Conservation (phyloP, 2,797 vertebrate genomes). For the Parotocinclus haroldoi region DNA sequence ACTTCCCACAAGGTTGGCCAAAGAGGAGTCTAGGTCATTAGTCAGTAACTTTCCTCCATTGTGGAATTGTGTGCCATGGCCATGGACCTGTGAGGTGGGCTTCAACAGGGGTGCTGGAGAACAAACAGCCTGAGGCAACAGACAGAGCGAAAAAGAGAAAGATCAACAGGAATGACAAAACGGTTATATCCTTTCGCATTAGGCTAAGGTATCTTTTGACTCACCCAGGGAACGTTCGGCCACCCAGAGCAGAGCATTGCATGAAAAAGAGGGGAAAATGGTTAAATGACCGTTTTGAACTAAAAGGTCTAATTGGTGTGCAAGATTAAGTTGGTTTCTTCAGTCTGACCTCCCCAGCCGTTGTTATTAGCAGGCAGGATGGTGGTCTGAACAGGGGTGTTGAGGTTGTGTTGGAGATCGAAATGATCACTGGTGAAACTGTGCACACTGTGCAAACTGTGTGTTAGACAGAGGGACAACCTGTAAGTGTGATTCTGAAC, state of each 20-base stretch:
- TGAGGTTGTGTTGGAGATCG: constrained; percentile 83
- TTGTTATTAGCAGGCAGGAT: constrained; percentile 79
- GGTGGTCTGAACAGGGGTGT: constrained; percentile 79
- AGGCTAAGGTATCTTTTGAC: constrained; percentile 17
- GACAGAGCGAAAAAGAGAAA: not conserved
- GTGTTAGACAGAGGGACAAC: constrained; percentile 50
- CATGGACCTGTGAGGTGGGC: constrained; percentile 75
- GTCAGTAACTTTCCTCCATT: constrained; percentile 75
- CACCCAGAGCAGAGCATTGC: constrained; percentile 10
- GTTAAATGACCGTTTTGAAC: not conserved
- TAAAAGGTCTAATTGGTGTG: not conserved
- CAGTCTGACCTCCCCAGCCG: constrained; percentile 80
- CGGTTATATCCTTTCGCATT: too few species aligned
- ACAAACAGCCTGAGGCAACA: constrained; percentile 57
- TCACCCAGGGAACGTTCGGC: constrained; percentile 35
- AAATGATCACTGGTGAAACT: constrained; percentile 86
- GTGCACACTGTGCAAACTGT: constrained; percentile 85
- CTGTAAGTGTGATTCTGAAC: too few species aligned
- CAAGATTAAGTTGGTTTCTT: not conserved
- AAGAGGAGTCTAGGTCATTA: constrained; percentile 82
- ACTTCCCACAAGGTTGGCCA: constrained; percentile 88
- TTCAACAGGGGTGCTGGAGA: constrained; percentile 78
- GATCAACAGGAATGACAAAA: too few species aligned
- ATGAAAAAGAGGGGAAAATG: constrained; percentile 8
- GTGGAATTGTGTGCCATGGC: constrained; percentile 65